phyloP scores from a whole-genome alignment of 1,140 invertebrate species.

The Papilio machaon region DNA sequence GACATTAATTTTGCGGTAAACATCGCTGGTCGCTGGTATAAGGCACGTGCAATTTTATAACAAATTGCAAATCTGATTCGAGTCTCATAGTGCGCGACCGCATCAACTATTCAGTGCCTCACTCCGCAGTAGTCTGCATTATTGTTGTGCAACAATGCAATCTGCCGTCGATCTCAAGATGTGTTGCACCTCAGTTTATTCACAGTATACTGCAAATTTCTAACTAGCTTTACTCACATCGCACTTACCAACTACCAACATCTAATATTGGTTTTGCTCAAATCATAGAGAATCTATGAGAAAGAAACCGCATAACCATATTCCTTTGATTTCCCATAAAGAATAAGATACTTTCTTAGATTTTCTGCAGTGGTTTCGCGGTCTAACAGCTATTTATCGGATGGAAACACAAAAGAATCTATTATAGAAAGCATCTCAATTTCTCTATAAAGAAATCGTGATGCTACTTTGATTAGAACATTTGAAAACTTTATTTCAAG shows the following conservation, averaged over 20 bases:
- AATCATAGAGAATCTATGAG: slow-evolving; percentile 70
- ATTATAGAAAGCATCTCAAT: slow-evolving; percentile 60
- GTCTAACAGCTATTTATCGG: slow-evolving; percentile 72
- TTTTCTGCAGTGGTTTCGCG: slow-evolving; percentile 74
- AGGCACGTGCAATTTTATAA: slow-evolving; percentile 57
- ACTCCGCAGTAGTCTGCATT: slow-evolving; percentile 64
- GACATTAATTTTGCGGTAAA: slow-evolving; percentile 37
- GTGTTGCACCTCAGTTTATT: slow-evolving; percentile 75
- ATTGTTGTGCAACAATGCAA: slow-evolving; percentile 74
- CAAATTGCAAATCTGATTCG: slow-evolving; percentile 71
- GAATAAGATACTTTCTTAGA: slow-evolving; percentile 75
- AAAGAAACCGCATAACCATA: slow-evolving; percentile 70
- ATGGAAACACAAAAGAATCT: slow-evolving; percentile 70
- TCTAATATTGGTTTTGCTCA: slow-evolving; percentile 77
- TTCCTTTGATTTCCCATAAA: slow-evolving; percentile 67
- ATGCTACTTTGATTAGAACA: slow-evolving; percentile 52
- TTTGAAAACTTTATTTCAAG: slow-evolving; percentile 32
- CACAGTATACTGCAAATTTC: slow-evolving; percentile 61
- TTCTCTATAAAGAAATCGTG: slow-evolving; percentile 66
- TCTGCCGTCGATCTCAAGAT: slow-evolving; percentile 68
- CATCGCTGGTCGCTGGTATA: slow-evolving; percentile 32
- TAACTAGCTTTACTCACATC: slow-evolving; percentile 62
- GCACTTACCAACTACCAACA: slow-evolving; percentile 62
- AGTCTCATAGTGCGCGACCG: slow-evolving; percentile 71
- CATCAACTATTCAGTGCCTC: slow-evolving; percentile 63